These are phyloP conservation scores for Hydra vulgaris DNA, from an alignment of 30 jellyfish, hydroid and myxozoan species.

Conservation along the genomic window DNA sequence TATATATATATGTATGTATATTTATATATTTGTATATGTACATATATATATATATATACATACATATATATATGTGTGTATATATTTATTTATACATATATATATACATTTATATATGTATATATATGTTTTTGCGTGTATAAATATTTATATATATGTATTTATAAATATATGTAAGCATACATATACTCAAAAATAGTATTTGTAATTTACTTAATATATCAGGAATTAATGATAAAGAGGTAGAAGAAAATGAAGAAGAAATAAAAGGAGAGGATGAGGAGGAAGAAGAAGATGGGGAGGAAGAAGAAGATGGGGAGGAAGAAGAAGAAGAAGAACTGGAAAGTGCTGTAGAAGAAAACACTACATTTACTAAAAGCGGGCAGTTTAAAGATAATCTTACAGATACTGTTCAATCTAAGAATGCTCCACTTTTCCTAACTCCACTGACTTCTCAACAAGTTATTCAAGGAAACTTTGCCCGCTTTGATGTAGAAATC, in stretches of 20 bases:
- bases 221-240: background rate
- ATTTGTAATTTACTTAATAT: no score
- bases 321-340: background rate
- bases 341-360: slow-evolving; percentile 24
- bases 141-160: no score
- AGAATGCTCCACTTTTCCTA: slow-evolving; percentile 32
- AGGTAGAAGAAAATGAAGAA: background rate
- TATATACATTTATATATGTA: no score
- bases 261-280: no score
- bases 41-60: no score
- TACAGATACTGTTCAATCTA: background rate
- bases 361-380: slow-evolving; percentile 4
- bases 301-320: slow-evolving; percentile 25
- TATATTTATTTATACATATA: no score
- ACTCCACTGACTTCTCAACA: slow-evolving; percentile 33
- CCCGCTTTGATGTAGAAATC: slow-evolving; percentile 48
- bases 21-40: no score
- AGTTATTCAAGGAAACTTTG: slow-evolving; percentile 60
- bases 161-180: no score
- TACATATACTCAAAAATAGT: background rate
- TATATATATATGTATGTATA: no score
- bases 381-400: background rate
- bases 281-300: no score
- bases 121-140: no score
- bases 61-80: no score